Conservation (phyloP, 2,888 invertebrate genomes). For the Notocelia uddmanniana region DNA sequence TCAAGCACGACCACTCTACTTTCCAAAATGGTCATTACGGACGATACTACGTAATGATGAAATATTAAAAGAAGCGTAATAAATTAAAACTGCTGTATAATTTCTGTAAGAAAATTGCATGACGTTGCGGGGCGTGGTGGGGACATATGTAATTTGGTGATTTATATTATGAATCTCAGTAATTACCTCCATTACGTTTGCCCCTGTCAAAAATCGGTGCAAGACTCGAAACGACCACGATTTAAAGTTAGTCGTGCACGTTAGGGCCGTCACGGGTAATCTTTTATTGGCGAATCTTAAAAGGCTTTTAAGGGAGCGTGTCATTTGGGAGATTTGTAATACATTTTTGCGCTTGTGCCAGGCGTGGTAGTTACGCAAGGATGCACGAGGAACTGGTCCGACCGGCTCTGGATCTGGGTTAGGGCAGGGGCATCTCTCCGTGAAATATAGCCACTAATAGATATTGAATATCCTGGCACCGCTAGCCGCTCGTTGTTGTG, state of each 20-base stretch:
- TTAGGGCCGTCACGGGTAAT: conserved; percentile 63
- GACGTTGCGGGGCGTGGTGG: conserved; percentile 76
- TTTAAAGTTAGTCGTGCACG: conserved; percentile 65
- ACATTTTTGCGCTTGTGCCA: conserved; percentile 78
- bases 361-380: conserved; percentile 77
- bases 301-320: conserved; percentile 77
- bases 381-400: conserved; percentile 77
- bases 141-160: conserved; percentile 74
- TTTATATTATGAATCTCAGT: conserved; percentile 72
- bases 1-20: conserved; percentile 47
- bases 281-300: conserved; percentile 73
- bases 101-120: conserved; percentile 78
- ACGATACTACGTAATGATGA: conserved; percentile 48
- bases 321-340: conserved; percentile 77
- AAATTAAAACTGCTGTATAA: conserved; percentile 77
- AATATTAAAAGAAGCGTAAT: conserved; percentile 75
- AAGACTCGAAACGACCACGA: conserved; percentile 62
- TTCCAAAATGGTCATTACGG: conserved; percentile 61
- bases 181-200: conserved; percentile 67
- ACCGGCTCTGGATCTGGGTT: conserved; percentile 83
- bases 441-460: conserved; percentile 82
- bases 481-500: conserved; percentile 52
- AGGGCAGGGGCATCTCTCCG: conserved; percentile 82
- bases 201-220: conserved; percentile 74
- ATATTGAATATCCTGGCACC: conserved; percentile 67